These are phyloP conservation scores for Thaleichthys pacificus DNA, from an alignment of 2,797 vertebrate species.

Conservation along the genomic window DNA sequence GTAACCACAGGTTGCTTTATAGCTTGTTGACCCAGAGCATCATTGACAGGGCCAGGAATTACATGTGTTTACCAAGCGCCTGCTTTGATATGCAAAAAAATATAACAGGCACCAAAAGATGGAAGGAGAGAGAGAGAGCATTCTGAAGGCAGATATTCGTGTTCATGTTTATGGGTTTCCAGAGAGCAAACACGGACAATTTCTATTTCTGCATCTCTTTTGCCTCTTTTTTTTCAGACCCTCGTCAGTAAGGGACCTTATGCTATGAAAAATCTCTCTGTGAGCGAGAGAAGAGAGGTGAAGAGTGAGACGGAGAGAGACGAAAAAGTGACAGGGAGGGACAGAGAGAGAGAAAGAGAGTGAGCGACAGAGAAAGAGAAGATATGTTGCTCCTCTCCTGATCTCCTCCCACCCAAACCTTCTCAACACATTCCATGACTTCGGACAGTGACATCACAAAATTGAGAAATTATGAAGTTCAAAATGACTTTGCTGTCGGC, in stretches of 20 bases:
- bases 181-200: slow-evolving; percentile 60
- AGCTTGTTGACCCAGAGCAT: slow-evolving; percentile 49
- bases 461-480: slow-evolving; percentile 51
- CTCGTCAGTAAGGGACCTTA: slow-evolving; percentile 15
- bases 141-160: slow-evolving; percentile 34
- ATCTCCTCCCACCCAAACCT: slow-evolving; percentile 25
- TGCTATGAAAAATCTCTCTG: slow-evolving; percentile 49
- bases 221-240: slow-evolving; percentile 26
- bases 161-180: slow-evolving; percentile 50
- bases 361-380: not conserved
- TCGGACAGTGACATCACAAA: slow-evolving; percentile 46
- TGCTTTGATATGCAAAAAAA: slow-evolving; percentile 45
- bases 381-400: slow-evolving; percentile 24
- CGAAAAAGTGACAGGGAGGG: not conserved
- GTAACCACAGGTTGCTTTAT: slow-evolving; percentile 41
- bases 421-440: slow-evolving; percentile 47
- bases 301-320: not conserved
- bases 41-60: slow-evolving; percentile 39
- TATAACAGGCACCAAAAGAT: not conserved
- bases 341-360: slow-evolving; percentile 11
- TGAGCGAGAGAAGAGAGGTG: slow-evolving; percentile 12
- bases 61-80: slow-evolving; percentile 24
- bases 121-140: slow-evolving; percentile 8
- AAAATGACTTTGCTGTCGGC: not conserved
- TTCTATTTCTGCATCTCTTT: slow-evolving; percentile 64